A percentile compares a stretch with the other conserved stretches of the same genome.
Evolutionary conservation across 2,113 vertebrate species (phyloP).

Genomic region (Tringa solitaria): DNA sequence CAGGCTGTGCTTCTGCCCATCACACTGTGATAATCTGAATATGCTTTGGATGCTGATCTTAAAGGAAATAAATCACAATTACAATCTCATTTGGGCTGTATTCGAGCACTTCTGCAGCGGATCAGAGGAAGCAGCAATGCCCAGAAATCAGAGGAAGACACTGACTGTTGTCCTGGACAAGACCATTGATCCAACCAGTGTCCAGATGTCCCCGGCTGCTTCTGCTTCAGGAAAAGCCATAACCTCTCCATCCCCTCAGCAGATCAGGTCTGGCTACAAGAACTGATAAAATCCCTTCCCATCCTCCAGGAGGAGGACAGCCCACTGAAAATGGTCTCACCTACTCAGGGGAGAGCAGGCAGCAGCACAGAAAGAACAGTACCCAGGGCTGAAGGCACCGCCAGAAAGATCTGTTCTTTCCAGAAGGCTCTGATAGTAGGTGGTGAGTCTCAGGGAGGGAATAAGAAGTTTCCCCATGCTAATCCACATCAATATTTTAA

Average conservation of each 20-base stretch:
- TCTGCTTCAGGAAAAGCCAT: neutral
- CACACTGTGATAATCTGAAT: neutral
- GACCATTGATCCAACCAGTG: neutral
- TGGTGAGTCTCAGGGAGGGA: neutral
- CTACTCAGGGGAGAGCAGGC: neutral
- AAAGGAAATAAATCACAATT: conserved; percentile 31
- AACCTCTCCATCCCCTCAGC: neutral
- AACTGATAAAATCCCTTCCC: neutral
- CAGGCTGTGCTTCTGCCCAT: neutral
- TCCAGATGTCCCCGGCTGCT: neutral
- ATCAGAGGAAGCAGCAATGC: neutral
- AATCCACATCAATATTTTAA: neutral
- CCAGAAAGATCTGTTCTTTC: neutral
- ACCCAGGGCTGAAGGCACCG: neutral
- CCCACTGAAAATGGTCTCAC: neutral
- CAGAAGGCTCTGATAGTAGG: neutral
- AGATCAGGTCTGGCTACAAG: neutral
- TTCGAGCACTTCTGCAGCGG: neutral
- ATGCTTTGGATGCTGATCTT: neutral
- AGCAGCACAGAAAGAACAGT: neutral
- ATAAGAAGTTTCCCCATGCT: neutral
- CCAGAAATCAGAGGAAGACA: neutral
- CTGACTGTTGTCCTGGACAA: neutral
- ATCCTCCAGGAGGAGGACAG: neutral
- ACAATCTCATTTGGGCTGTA: neutral